These are phyloP conservation scores for Strix occidentalis DNA, from an alignment of 2,797 vertebrate genomes.

Conservation along the genomic window DNA sequence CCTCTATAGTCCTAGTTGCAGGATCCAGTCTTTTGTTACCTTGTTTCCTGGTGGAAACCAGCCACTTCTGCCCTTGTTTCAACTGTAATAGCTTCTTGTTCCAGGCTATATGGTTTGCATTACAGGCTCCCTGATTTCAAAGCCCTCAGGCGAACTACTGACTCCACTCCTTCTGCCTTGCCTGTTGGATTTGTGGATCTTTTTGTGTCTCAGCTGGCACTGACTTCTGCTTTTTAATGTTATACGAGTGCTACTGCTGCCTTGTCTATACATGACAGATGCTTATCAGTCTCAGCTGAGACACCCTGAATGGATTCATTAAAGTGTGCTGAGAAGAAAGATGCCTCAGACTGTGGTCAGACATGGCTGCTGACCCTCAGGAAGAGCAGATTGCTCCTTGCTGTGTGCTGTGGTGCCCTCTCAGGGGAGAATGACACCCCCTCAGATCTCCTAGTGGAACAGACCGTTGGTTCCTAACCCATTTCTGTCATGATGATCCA, in stretches of 20 bases:
- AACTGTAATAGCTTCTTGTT: not conserved
- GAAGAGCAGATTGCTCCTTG: not conserved
- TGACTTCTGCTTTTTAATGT: not conserved
- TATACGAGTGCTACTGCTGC: not conserved
- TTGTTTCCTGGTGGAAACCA: not conserved
- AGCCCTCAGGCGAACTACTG: not conserved
- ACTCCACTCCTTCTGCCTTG: accelerated
- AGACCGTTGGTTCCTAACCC: not conserved
- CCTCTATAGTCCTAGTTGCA: not conserved
- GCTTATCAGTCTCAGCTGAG: not conserved
- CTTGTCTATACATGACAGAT: not conserved
- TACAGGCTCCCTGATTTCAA: not conserved
- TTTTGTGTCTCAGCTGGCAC: not conserved
- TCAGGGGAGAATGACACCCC: not conserved
- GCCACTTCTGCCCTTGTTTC: not conserved
- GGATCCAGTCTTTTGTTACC: not conserved
- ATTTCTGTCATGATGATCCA: not conserved
- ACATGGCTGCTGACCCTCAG: not conserved
- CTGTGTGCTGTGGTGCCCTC: not conserved
- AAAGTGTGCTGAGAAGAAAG: not conserved
- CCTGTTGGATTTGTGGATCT: not conserved
- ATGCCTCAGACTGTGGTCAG: not conserved
- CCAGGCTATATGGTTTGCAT: not conserved
- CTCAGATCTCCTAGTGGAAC: not conserved
- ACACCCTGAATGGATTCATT: not conserved